A percentile compares a stretch with the other conserved stretches of the same genome.
Conservation (phyloP, 1,140 invertebrate species). For the Maniola jurtina region DNA sequence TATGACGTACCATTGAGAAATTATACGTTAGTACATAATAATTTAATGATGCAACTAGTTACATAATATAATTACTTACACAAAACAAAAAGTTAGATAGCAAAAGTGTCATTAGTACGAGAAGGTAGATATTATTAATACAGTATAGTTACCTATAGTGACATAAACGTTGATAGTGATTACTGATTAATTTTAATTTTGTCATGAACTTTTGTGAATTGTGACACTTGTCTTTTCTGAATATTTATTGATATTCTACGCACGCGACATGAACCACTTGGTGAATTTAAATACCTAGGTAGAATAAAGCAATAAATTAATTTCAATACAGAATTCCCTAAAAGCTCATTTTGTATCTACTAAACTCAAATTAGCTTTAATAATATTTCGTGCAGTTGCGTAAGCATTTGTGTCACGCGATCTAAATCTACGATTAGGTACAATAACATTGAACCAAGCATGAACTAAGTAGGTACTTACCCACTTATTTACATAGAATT, state of each 20-base stretch:
- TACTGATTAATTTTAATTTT: too few species aligned
- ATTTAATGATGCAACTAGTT: too few species aligned
- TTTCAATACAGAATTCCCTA: background rate
- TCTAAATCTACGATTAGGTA: background rate
- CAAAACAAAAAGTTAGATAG: too few species aligned
- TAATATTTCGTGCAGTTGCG: slow-evolving; percentile 6
- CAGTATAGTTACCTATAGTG: too few species aligned
- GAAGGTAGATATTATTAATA: too few species aligned
- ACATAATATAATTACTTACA: too few species aligned
- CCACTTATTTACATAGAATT: slow-evolving; percentile 10
- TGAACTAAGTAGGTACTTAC: background rate
- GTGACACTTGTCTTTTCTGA: background rate
- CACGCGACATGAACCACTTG: background rate
- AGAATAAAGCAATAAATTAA: background rate
- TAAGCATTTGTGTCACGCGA: background rate
- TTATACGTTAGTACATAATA: too few species aligned
- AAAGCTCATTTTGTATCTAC: slow-evolving; percentile 2
- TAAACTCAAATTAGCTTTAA: slow-evolving; percentile 19
- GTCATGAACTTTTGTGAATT: background rate
- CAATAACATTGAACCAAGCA: background rate
- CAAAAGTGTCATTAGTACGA: too few species aligned
- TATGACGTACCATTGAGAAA: too few species aligned
- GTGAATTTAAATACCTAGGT: background rate
- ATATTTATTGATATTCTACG: background rate
- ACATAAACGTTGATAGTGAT: too few species aligned